A percentile compares a stretch with the other conserved stretches of the same genome.
phyloP scores from a whole-genome alignment of 2,888 invertebrate species.

The Cephus pygmeus region DNA sequence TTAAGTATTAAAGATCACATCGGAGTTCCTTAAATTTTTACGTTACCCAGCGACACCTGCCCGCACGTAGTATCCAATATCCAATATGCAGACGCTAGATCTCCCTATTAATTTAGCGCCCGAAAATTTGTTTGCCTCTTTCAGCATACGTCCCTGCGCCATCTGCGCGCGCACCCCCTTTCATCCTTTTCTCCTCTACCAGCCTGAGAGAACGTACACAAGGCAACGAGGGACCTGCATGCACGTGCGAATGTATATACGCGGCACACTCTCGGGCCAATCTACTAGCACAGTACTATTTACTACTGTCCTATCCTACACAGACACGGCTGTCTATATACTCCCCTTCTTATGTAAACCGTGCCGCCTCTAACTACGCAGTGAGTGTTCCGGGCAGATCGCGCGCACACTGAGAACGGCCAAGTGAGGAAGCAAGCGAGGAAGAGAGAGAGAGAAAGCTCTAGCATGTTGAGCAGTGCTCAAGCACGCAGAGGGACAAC shows the following conservation, averaged over 20 bases:
- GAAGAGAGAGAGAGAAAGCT: constrained; percentile 5
- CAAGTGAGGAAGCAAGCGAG: background rate
- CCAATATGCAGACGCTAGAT: background rate
- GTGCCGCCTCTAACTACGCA: constrained; percentile 28
- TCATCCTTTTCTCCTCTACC: constrained; percentile 63
- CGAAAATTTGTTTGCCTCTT: constrained; percentile 56
- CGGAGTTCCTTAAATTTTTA: background rate
- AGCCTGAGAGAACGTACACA: background rate
- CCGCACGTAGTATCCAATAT: constrained; percentile 14
- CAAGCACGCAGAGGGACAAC: constrained; percentile 22
- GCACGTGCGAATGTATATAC: constrained; percentile 17
- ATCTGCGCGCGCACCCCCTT: constrained; percentile 57
- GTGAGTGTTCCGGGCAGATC: constrained; percentile 20
- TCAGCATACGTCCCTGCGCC: constrained; percentile 66
- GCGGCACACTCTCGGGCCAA: constrained; percentile 12
- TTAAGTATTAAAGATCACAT: background rate
- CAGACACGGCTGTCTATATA: constrained; percentile 21
- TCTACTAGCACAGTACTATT: background rate
- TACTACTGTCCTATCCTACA: background rate
- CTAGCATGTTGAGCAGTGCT: constrained; percentile 7
- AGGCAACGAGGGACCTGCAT: constrained; percentile 6
- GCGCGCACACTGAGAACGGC: constrained; percentile 9
- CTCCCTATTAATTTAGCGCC: constrained; percentile 62
- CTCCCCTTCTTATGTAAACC: constrained; percentile 47
- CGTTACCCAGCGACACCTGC: constrained; percentile 19